Evolutionary conservation across 2,113 vertebrate species (phyloP), one percentile per base, ranked within the genome.

Genomic region (Austrofundulus limnaeus): DNA sequence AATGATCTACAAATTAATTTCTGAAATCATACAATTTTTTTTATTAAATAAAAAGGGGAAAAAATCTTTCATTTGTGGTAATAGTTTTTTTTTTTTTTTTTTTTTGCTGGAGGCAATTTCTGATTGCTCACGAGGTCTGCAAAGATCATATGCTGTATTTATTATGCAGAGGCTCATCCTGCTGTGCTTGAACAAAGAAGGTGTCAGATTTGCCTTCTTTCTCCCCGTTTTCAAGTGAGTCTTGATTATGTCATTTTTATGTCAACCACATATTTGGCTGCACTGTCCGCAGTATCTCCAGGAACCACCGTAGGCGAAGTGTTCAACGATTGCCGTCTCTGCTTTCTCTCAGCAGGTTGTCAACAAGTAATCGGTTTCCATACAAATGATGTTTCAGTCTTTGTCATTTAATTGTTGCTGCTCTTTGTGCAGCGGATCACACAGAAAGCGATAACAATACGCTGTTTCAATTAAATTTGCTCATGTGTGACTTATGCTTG

Each of bases 401-500:
- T 75, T 81, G 76, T 78, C 80, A 69, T 87, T 90, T 89, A 88
- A 91, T 88, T 88, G 88, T 86, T 85, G 79, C 84, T 42, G 82
- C 81, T 77, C 77, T 70, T 71, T 85, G 81, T 83, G 84, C 85
- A 64, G 65, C 78, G 81, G 71, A 87, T 85, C 86, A 89, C 81
- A 88, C 83, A 78, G 74, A 75, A 86, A 82, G 81, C 85, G 89
- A 90, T 92, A 91, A 91, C 87, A 84, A 85, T 86, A 73, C 51
- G 38, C 77, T 47, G 63, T 87, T 89, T 81, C 89, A 91, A 92
- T 92, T 90, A 91, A 87, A 89, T 77, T 70, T 85, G 77, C 82
- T 88, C 88, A 87, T 88, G 88, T 87, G 88, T 88, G 87, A 88
- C 88, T 91, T 90, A 88, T 84, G 82, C 87, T 80, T 88, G 76